Base-by-base conservation (phyloP, 2,888 invertebrate species). In the Scaptomyza parva region DNA sequence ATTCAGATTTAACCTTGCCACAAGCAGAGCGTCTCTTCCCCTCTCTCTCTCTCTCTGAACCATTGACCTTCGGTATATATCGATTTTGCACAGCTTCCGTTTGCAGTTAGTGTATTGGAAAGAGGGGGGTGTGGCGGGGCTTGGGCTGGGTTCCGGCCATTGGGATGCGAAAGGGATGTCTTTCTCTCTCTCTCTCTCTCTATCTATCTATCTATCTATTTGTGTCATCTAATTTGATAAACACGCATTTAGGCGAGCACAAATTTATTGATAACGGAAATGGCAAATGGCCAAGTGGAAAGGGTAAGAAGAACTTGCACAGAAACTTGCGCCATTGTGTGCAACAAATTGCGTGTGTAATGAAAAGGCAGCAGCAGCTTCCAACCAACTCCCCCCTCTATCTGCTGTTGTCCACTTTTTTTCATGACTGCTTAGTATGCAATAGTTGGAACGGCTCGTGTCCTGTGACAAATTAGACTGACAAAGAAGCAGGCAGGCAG, bases 331-430 rank as follows among this genome's bases (percentile, higher is more conserved):
- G 24, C 64, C 84, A 76, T 80, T 84, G 75, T 81, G 72, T 64
- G 69, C 71, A 82, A 73, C 87, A 86, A 84, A 84, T 84, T 76
- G 85, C 58, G 70, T 85, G 82, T 85, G 82, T 86, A 84, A 86
- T 86, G 70, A 62, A 67, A 64, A 65, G 40, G 39, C 47, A 67
- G 53, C 66, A 45, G 28, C 11, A 30, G 47, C 44, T 54, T 40
- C 53, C 44, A 12, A 8, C 58, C 14, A 35, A 52, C 45, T 12
- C 17, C 1, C 14, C 28, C 20, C 6, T 28, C 22, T 1, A 9
- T 8, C n/a, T n/a, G n/a, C n/a, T n/a, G n/a, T n/a, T n/a, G n/a
- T n/a, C 30, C 41, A 3, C 12, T 3, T n/a, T 6, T n/a, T 3
- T 20, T 14, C 17, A 24, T 54, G n/a, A n/a, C 26, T 53, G 40